Evolutionary conservation across 2,888 invertebrate genomes (phyloP).

Genomic region (Phanerotoma sp.): DNA sequence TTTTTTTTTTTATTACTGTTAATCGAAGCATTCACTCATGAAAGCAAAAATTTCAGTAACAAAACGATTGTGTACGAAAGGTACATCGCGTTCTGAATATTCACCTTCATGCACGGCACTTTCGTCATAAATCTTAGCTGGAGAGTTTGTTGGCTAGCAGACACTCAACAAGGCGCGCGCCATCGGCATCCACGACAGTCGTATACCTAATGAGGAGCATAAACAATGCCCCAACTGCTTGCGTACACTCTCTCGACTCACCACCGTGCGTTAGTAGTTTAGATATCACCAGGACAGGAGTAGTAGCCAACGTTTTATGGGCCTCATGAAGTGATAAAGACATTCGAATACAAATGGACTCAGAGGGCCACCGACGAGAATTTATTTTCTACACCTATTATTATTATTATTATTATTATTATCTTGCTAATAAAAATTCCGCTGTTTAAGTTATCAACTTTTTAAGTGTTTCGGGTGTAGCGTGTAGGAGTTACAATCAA

Average conservation of each 20-base stretch:
- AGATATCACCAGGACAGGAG: conserved; percentile 20
- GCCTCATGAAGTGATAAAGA: conserved; percentile 50
- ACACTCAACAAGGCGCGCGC: conserved; percentile 18
- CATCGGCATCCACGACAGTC: conserved; percentile 34
- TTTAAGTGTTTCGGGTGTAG: no score
- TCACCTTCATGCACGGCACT: neutral
- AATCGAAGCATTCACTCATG: no score
- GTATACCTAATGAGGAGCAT: conserved; percentile 43
- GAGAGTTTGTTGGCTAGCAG: neutral
- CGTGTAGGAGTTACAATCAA: neutral
- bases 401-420: no score
- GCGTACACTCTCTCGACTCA: conserved; percentile 5
- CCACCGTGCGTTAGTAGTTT: conserved; percentile 13
- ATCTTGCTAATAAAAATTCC: conserved; percentile 15
- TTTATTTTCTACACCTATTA: conserved; percentile 28
- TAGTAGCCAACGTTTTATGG: conserved; percentile 45
- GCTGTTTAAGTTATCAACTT: neutral
- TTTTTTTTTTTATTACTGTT: no score
- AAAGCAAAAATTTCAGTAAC: no score
- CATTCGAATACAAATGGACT: conserved; percentile 37
- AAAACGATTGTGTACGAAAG: no score
- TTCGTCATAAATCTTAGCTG: neutral
- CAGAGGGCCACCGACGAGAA: conserved; percentile 19
- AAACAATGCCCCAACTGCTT: conserved; percentile 41
- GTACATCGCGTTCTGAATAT: neutral